phyloP scores from a whole-genome alignment of 2,113 vertebrate species.

The Malaclemys terrapin region DNA sequence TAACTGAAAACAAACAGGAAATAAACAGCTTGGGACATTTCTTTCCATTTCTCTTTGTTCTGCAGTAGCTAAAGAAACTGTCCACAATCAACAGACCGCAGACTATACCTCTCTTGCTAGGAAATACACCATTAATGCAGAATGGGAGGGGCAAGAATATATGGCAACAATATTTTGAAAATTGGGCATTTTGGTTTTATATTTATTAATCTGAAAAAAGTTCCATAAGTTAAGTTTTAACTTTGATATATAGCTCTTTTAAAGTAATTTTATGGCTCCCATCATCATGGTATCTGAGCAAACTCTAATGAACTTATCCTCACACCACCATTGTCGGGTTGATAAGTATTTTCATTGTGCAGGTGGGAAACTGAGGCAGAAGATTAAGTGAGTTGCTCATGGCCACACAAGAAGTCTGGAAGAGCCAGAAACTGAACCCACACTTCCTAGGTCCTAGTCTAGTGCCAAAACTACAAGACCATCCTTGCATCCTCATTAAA shows the following conservation, averaged over 20 bases:
- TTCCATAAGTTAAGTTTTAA: not conserved
- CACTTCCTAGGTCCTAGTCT: not conserved
- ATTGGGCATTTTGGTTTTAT: not conserved
- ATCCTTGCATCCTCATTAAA: not conserved
- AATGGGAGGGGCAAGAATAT: not conserved
- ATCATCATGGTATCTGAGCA: not conserved
- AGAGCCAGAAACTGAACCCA: not conserved
- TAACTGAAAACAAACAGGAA: constrained; percentile 80
- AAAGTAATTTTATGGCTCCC: rapidly evolving
- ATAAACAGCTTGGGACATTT: not conserved
- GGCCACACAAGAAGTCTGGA: not conserved
- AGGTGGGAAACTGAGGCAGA: not conserved
- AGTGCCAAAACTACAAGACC: not conserved
- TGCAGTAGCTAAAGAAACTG: not conserved
- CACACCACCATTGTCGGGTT: not conserved
- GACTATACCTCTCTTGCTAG: not conserved
- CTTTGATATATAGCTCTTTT: not conserved
- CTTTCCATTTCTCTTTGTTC: not conserved
- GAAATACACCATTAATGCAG: not conserved
- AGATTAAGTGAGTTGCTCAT: not conserved
- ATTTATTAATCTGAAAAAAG: not conserved
- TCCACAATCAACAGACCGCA: not conserved
- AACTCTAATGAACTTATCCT: not conserved
- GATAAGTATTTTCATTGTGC: not conserved
- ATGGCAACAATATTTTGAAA: not conserved